phyloP scores from a whole-genome alignment of 2,113 vertebrate species.

The Hippocampus zosterae region DNA sequence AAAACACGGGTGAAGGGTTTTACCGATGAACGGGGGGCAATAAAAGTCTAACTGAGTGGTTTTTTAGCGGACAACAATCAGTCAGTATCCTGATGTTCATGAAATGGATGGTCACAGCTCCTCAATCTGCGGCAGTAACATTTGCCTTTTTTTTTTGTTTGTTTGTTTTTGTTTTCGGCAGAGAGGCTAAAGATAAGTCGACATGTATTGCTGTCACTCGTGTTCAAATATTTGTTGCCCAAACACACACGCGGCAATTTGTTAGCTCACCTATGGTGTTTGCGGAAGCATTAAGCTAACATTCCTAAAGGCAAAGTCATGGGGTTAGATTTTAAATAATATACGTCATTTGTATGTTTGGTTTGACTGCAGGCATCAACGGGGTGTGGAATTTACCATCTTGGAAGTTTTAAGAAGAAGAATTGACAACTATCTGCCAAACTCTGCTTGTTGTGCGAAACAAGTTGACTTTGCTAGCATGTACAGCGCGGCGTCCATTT shows the following conservation, averaged over 20 bases:
- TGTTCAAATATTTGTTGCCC: not conserved
- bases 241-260: not conserved
- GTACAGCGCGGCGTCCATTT: no score
- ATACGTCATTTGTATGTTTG: no score
- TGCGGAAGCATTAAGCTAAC: not conserved
- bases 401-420: no score
- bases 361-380: not conserved
- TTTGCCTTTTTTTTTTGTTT: no score
- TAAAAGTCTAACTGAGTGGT: slow-evolving; percentile 43
- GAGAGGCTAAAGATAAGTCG: not conserved
- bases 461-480: no score
- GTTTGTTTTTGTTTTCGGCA: no score
- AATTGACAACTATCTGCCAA: no score
- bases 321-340: not conserved
- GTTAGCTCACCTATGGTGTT: not conserved
- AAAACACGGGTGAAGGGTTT: slow-evolving; percentile 55
- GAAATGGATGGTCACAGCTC: not conserved
- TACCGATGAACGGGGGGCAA: slow-evolving; percentile 47
- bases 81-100: not conserved
- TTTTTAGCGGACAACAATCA: not conserved
- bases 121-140: not conserved
- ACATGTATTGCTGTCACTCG: not conserved
- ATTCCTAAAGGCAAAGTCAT: not conserved
- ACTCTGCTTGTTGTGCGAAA: no score
- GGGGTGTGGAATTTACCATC: no score